Conservation (phyloP, 2,888 invertebrate species). For the Criorhina ranunculi region DNA sequence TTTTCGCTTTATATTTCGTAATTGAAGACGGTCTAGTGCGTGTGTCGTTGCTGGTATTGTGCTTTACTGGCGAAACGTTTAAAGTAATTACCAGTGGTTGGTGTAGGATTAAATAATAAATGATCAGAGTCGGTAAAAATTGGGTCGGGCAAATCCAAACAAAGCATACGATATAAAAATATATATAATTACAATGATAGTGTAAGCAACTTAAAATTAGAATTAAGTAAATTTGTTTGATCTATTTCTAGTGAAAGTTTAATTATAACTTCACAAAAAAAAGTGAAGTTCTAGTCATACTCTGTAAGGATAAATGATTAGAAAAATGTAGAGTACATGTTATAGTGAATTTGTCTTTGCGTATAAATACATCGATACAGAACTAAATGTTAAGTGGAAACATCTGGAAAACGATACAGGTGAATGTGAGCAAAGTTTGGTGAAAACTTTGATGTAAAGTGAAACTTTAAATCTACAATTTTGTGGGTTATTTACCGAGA, state of each 20-base stretch:
- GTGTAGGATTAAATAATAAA: conserved; percentile 8
- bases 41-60: conserved; percentile 54
- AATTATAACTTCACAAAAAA: conserved; percentile 5
- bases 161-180: neutral
- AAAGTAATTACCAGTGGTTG: conserved; percentile 52
- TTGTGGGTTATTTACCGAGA: too few relatives aligned
- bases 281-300: conserved; percentile 28
- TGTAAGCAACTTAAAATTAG: conserved; percentile 25
- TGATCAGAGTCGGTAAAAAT: conserved; percentile 11
- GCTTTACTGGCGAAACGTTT: conserved; percentile 54
- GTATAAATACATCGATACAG: conserved; percentile 14
- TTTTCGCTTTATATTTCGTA: conserved; percentile 25
- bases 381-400: conserved; percentile 53
- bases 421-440: neutral
- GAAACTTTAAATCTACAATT: neutral
- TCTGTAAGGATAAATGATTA: conserved; percentile 46
- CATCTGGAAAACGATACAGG: conserved; percentile 22
- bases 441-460: neutral
- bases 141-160: conserved; percentile 3
- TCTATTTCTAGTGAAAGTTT: conserved; percentile 34
- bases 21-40: conserved; percentile 48
- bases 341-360: conserved; percentile 3
- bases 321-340: conserved; percentile 27
- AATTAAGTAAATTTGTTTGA: conserved; percentile 29
- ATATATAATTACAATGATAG: neutral